Conservation (phyloP, 2,888 invertebrate species). For the Malachius bipustulatus region DNA sequence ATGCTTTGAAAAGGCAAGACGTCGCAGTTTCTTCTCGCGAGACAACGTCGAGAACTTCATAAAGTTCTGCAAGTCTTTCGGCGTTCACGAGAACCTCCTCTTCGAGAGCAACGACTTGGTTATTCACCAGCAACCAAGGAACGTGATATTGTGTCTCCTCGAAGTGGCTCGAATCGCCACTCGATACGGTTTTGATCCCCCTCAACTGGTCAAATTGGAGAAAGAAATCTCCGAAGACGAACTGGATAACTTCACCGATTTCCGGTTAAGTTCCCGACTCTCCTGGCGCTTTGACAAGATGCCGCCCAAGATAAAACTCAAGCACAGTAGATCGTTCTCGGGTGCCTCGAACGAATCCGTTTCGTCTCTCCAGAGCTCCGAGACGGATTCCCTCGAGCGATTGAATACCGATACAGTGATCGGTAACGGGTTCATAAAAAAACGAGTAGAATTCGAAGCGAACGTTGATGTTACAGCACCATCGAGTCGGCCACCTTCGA, state of each 20-base stretch:
- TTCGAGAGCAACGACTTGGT: slow-evolving; percentile 87
- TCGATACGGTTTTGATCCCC: slow-evolving; percentile 68
- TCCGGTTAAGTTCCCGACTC: slow-evolving; percentile 47
- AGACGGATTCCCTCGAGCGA: too few species aligned
- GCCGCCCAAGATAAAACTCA: slow-evolving; percentile 38
- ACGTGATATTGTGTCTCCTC: slow-evolving; percentile 72
- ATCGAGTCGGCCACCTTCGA: too few species aligned
- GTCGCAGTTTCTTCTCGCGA: slow-evolving; percentile 76
- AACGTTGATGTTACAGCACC: slow-evolving; percentile 40
- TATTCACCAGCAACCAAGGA: slow-evolving; percentile 70
- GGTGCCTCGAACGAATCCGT: too few species aligned
- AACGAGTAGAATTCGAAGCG: slow-evolving; percentile 53
- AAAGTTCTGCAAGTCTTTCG: slow-evolving; percentile 71
- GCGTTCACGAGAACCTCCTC: slow-evolving; percentile 75
- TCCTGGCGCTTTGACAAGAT: slow-evolving; percentile 59
- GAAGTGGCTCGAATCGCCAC: slow-evolving; percentile 75
- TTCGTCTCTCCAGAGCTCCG: too few species aligned
- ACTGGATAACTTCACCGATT: slow-evolving; percentile 48
- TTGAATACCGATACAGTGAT: slow-evolving; percentile 57
- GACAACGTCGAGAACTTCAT: slow-evolving; percentile 87
- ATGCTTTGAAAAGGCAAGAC: slow-evolving; percentile 72
- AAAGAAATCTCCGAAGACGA: slow-evolving; percentile 77
- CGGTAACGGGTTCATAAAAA: slow-evolving; percentile 60
- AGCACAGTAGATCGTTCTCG: too few species aligned
- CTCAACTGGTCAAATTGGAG: slow-evolving; percentile 69